Conservation (phyloP, 2,797 vertebrate species). For the Leptoclinus maculatus region DNA sequence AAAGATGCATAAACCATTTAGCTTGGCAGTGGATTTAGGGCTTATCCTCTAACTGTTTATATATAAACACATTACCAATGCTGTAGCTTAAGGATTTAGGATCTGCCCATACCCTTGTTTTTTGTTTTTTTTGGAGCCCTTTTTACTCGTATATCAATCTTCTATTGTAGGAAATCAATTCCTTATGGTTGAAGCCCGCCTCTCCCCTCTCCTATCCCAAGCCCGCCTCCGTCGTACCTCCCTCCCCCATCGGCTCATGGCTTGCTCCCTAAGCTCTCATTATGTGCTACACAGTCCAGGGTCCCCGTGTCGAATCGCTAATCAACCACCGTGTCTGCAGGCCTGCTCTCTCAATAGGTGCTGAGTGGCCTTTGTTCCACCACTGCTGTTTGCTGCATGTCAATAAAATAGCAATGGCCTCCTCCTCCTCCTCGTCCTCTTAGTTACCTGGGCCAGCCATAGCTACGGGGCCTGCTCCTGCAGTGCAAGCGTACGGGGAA, state of each 20-base stretch:
- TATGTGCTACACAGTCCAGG: conserved; percentile 84
- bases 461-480: conserved; percentile 26
- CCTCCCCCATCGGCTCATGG: conserved; percentile 71
- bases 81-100: conserved; percentile 75
- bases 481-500: conserved; percentile 41
- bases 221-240: conserved; percentile 49
- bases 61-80: conserved; percentile 76
- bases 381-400: conserved; percentile 81
- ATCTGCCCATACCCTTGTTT: conserved; percentile 59
- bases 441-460: conserved; percentile 41
- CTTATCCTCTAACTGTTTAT: conserved; percentile 80
- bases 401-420: conserved; percentile 75
- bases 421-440: conserved; percentile 31
- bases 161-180: conserved; percentile 73
- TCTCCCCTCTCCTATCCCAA: conserved; percentile 40
- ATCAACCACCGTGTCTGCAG: conserved; percentile 84
- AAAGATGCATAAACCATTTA: conserved; percentile 79
- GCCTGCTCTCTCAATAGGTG: conserved; percentile 79
- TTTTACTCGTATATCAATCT: conserved; percentile 67
- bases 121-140: conserved; percentile 34
- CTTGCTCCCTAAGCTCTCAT: conserved; percentile 83
- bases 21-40: conserved; percentile 76
- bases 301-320: conserved; percentile 85
- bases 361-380: conserved; percentile 83
- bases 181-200: conserved; percentile 56